phyloP scores from a whole-genome alignment of 2,888 invertebrate genomes.

The Hydriomena furcata region DNA sequence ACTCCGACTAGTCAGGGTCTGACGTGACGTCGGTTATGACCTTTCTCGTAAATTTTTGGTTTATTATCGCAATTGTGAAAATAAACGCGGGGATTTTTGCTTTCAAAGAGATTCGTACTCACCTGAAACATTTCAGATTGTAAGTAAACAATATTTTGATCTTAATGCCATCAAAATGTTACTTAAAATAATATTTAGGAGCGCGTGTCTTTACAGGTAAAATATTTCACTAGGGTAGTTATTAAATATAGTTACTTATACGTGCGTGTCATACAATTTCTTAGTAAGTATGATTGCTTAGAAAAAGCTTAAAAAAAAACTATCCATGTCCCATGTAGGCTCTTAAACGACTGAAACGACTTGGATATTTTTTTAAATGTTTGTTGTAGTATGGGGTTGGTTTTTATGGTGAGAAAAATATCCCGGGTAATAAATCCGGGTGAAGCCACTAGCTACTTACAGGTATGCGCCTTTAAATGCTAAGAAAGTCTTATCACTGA shows the following conservation, averaged over 20 bases:
- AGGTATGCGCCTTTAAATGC: background rate
- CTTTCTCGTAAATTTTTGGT: slow-evolving; percentile 36
- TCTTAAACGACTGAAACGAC: too few relatives aligned
- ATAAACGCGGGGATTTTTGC: slow-evolving; percentile 27
- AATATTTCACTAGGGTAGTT: background rate
- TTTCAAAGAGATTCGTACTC: slow-evolving; percentile 21
- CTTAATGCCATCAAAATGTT: background rate
- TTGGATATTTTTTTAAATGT: too few relatives aligned
- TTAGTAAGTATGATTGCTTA: too few relatives aligned
- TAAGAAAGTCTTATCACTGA: slow-evolving; percentile 1
- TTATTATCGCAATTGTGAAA: slow-evolving; percentile 31
- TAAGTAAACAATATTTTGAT: background rate
- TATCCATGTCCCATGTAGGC: too few relatives aligned
- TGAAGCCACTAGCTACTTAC: too few relatives aligned
- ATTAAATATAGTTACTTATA: too few relatives aligned
- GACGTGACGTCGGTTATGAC: slow-evolving; percentile 28
- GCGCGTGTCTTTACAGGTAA: slow-evolving; percentile 10
- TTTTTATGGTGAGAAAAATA: too few relatives aligned
- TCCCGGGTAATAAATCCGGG: too few relatives aligned
- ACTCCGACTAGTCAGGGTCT: slow-evolving; percentile 12
- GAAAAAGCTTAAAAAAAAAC: too few relatives aligned
- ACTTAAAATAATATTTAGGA: background rate
- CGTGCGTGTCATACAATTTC: too few relatives aligned
- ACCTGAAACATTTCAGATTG: background rate
- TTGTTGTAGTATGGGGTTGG: too few relatives aligned